These are phyloP conservation scores for Noctua comes DNA, from an alignment of 2,888 invertebrate genomes.

Conservation along the genomic window DNA sequence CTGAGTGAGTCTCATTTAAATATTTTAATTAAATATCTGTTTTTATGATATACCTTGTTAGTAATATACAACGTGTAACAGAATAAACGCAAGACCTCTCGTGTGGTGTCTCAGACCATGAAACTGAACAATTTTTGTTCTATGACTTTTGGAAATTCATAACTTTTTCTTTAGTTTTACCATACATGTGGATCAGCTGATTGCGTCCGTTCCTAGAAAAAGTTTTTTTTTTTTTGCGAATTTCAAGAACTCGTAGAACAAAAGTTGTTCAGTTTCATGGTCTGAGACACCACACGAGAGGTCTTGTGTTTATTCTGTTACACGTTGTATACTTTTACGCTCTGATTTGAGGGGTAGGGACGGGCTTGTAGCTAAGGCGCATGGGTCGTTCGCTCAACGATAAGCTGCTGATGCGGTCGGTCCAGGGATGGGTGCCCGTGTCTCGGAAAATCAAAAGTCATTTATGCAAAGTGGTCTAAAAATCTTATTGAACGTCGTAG, in stretches of 20 bases:
- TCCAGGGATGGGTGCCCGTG: neutral
- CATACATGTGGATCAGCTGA: too few species aligned
- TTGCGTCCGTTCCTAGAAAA: too few species aligned
- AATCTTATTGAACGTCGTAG: neutral
- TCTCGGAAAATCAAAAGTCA: neutral
- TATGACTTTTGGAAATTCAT: too few species aligned
- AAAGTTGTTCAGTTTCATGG: too few species aligned
- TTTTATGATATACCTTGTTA: constrained; percentile 21
- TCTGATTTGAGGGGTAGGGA: neutral
- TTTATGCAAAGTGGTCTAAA: neutral
- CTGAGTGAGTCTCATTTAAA: constrained; percentile 32
- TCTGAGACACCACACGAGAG: too few species aligned
- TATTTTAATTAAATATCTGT: constrained; percentile 50
- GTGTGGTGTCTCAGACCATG: too few species aligned
- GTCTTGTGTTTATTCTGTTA: too few species aligned
- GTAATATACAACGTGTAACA: neutral
- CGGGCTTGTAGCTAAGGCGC: neutral
- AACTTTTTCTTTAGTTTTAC: too few species aligned
- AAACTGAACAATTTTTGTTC: too few species aligned
- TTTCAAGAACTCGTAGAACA: too few species aligned
- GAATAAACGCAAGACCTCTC: too few species aligned
- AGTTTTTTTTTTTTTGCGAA: too few species aligned
- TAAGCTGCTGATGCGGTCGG: neutral
- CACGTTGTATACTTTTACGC: neutral
- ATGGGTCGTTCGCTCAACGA: neutral